These are phyloP conservation scores for Bujurquina vittata DNA, from an alignment of 2,113 vertebrate species.

Conservation along the genomic window DNA sequence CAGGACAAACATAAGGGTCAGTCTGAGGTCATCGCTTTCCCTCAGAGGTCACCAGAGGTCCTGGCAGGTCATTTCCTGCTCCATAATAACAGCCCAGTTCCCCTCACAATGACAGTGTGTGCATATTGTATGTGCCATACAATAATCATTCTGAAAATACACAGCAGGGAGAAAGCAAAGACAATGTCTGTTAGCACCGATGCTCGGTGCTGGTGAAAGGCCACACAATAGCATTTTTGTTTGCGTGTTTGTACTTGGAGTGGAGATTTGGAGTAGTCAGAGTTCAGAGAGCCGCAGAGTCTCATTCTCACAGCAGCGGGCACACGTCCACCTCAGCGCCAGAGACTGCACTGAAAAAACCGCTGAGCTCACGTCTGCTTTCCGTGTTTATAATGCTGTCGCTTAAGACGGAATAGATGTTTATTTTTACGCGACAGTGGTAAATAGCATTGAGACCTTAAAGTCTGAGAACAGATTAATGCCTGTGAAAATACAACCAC, in stretches of 20 bases:
- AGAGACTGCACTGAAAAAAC: neutral
- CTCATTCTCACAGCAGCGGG: slow-evolving; percentile 54
- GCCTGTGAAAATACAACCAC: neutral
- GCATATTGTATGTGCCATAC: slow-evolving; percentile 80
- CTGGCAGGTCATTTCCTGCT: slow-evolving; percentile 78
- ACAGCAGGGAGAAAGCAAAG: slow-evolving; percentile 73
- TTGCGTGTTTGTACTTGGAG: slow-evolving; percentile 60
- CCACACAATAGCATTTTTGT: slow-evolving; percentile 73
- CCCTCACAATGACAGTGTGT: slow-evolving; percentile 68
- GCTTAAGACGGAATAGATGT: neutral
- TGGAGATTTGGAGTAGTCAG: slow-evolving; percentile 42
- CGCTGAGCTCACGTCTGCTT: slow-evolving; percentile 49
- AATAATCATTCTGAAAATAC: slow-evolving; percentile 82
- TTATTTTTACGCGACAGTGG: neutral
- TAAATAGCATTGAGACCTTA: neutral
- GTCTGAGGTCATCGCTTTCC: slow-evolving; percentile 72
- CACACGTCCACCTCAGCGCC: slow-evolving; percentile 16
- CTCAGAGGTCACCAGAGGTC: slow-evolving; percentile 74
- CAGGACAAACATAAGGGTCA: slow-evolving; percentile 65
- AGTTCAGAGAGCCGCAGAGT: slow-evolving; percentile 17
- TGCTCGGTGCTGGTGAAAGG: slow-evolving; percentile 63
- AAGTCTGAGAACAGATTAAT: neutral
- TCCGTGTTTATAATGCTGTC: neutral
- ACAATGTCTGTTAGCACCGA: slow-evolving; percentile 81
- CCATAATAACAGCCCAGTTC: slow-evolving; percentile 66